Evolutionary conservation across 2,797 vertebrate genomes (phyloP).

Genomic region (Rachycentron canadum): DNA sequence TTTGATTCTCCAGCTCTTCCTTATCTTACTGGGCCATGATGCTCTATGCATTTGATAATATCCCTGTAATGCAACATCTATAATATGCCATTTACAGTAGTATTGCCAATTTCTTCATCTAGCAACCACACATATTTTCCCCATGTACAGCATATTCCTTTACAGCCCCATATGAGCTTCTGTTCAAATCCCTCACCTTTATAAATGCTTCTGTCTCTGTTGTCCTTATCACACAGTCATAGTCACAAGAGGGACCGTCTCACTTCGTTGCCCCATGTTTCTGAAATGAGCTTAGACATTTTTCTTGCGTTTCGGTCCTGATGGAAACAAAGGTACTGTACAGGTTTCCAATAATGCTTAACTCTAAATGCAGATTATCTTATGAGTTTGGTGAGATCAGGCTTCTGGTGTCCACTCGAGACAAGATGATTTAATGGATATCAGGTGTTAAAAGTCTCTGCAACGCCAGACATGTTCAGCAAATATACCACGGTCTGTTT

Average conservation of each 20-base stretch:
- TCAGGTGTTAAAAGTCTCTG: constrained; percentile 15
- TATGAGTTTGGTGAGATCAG: constrained; percentile 18
- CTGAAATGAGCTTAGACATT: constrained; percentile 66
- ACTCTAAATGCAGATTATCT: constrained; percentile 39
- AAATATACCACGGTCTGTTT: constrained; percentile 9
- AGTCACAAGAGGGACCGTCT: constrained; percentile 56
- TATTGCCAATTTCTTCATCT: constrained; percentile 45
- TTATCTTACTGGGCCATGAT: constrained; percentile 16
- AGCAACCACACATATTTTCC: constrained; percentile 37
- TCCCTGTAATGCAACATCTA: constrained; percentile 29
- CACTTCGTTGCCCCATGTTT: constrained; percentile 73
- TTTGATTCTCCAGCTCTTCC: constrained; percentile 16
- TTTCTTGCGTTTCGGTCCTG: constrained; percentile 27
- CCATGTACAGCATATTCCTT: constrained; percentile 28
- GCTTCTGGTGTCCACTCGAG: neutral
- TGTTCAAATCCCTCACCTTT: constrained; percentile 46
- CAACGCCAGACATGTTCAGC: neutral
- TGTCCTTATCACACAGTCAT: constrained; percentile 61
- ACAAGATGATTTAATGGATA: constrained; percentile 13
- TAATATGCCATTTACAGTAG: constrained; percentile 29
- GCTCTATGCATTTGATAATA: constrained; percentile 61
- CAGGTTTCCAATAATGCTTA: constrained; percentile 39
- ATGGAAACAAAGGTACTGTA: constrained; percentile 31
- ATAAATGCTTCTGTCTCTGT: constrained; percentile 54
- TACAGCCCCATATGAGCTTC: constrained; percentile 36